These are phyloP conservation scores for Rhorus exstirpatorius DNA, from an alignment of 2,888 invertebrate species.

Conservation along the genomic window DNA sequence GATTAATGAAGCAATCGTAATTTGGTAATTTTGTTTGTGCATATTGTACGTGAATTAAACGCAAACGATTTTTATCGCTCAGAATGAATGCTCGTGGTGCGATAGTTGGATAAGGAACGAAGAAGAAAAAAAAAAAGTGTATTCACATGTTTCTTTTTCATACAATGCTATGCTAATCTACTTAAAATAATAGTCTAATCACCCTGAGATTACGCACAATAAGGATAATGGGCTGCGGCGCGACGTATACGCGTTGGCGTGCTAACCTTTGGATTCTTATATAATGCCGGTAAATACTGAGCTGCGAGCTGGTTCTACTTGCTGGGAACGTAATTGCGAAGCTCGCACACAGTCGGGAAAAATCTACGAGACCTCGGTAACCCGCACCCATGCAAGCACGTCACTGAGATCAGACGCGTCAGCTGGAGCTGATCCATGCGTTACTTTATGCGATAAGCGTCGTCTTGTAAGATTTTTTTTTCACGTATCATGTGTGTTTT, in stretches of 20 bases:
- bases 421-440: constrained; percentile 21
- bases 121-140: constrained; percentile 33
- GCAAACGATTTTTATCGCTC: constrained; percentile 36
- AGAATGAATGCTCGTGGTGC: constrained; percentile 12
- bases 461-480: constrained; percentile 13
- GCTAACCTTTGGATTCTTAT: constrained; percentile 56
- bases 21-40: neutral
- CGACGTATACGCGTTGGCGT: constrained; percentile 63
- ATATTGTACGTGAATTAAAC: constrained; percentile 12
- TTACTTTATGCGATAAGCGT: constrained; percentile 40
- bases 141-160: constrained; percentile 54
- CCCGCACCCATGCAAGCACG: constrained; percentile 36
- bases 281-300: constrained; percentile 52
- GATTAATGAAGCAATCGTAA: constrained; percentile 16
- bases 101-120: constrained; percentile 34
- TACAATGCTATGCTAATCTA: constrained; percentile 63
- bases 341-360: constrained; percentile 51
- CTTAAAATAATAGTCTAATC: constrained; percentile 68
- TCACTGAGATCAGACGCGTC: constrained; percentile 29
- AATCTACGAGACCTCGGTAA: constrained; percentile 47
- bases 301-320: constrained; percentile 29
- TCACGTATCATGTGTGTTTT: neutral
- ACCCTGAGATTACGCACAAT: constrained; percentile 67
- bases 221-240: constrained; percentile 64
- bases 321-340: constrained; percentile 69